Conservation (phyloP, 2,888 invertebrate genomes). For the Selenia dentaria region DNA sequence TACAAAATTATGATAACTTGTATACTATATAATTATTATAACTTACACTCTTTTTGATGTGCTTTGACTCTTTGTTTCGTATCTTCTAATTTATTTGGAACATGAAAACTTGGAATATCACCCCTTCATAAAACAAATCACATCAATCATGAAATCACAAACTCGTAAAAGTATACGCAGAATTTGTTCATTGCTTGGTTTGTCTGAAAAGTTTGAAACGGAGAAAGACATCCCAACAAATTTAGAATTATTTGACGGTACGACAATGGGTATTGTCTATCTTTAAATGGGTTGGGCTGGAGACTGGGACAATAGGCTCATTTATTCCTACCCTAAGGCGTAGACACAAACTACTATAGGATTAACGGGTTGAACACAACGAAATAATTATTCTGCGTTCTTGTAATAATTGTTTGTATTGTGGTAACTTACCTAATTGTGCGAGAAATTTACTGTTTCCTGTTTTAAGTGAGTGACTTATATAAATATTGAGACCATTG, state of each 20-base stretch:
- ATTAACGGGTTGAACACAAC: constrained; percentile 65
- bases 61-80: constrained; percentile 26
- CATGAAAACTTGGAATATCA: constrained; percentile 17
- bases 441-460: constrained; percentile 17
- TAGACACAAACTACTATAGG: constrained; percentile 62
- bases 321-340: constrained; percentile 74
- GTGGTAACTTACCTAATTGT: constrained; percentile 28
- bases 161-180: constrained; percentile 35
- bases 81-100: constrained; percentile 27
- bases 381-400: constrained; percentile 61
- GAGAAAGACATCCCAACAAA: constrained; percentile 67
- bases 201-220: constrained; percentile 55
- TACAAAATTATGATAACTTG: too few species aligned
- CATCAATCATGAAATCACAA: constrained; percentile 35
- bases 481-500: too few species aligned
- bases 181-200: constrained; percentile 51
- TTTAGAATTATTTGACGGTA: constrained; percentile 69
- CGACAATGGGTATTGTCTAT: constrained; percentile 76
- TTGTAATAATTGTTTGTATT: constrained; percentile 38
- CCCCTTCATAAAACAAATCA: constrained; percentile 27
- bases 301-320: constrained; percentile 69
- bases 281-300: constrained; percentile 68
- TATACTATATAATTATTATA: too few species aligned
- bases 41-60: constrained; percentile 52
- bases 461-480: constrained; percentile 3